Base-by-base conservation (phyloP, 2,888 invertebrate genomes). In the Colletes collaris region DNA sequence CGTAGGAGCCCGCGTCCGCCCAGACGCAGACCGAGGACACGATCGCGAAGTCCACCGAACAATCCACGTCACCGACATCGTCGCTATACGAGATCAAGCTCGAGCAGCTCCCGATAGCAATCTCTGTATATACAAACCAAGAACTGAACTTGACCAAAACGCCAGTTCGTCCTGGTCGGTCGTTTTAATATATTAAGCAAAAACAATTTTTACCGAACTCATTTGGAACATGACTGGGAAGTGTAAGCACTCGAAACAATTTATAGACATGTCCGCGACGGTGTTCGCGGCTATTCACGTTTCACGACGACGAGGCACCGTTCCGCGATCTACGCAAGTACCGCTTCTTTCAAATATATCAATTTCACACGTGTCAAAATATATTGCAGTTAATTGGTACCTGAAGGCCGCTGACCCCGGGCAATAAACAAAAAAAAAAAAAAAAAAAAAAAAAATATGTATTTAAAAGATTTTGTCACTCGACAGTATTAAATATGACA, bases 1-100 rank as follows among this genome's bases (percentile, higher is more conserved):
- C 94, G 95, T 46, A 94, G 93, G 91, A 94, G 92, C 91, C 95
- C 93, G 35, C 92, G 94, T 11, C 95, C 95, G 79, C 94, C 95
- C 55, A 94, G 95, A 71, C 95, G 96, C 76, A 95, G 95, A 90
- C 92, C 94, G 50, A 94, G 95, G 87, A 94, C 94, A 4, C 94
- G 94, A 76, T 94, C 94, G 0, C 93, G 95, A 69, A 94, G 94
- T 81, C 95, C 95, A 35, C 90, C 90, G 27, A 92, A 92, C 67
- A 93, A 92, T 76, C 89, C 91, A 35, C 94, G 95, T 4, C 93
- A 93, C 70, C 94, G 96, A 80, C 95, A 96, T 89, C 95, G 96
- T 89, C 95, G 96, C 90, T 96, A 96, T 91, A 95, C 95, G 92
- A 95, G 96, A 92, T 96, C 96, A 84, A 96, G 96, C 89, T 96